Evolutionary conservation across 2,888 invertebrate genomes (phyloP), one percentile per base, ranked within the genome.

Genomic region (Oscheius sp.): DNA sequence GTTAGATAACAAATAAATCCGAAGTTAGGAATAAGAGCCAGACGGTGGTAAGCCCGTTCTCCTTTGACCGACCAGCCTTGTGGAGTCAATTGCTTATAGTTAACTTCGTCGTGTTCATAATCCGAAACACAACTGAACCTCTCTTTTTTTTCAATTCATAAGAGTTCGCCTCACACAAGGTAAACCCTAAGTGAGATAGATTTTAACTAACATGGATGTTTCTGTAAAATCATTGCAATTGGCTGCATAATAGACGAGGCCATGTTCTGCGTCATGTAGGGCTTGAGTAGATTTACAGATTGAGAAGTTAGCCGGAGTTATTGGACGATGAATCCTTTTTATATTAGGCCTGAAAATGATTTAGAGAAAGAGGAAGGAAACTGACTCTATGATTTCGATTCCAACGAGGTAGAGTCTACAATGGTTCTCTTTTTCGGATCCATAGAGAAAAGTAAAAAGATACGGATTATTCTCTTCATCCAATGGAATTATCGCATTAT

Each of bases 1-100:
- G 77, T 80, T 45, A 82, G 67, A 78, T 79, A 84, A 42, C 82
- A 81, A 2, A 71, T 74, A 50, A 84, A 84, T 1, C 84, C 84
- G 45, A 75, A 46, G 23, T 80, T 81, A 1, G 79, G 74, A 48
- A 74, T 71, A 3, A 83, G 33, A 27, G 74, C 65, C 23, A 83
- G 71, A 8, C 42, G 50, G n/a, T 72, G 52, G 31, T 71, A 71
- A 12, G 76, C 31, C 25, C 82, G 55, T 33, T 83, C 83, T 8
- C 66, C 66, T 39, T 78, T 78, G 53, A 39, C 66, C 37, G 33
- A 42, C 27, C 42, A 58, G 12, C 34, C 5, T 2, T 15, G n/a
- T 5, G 55, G 55, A 17, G 55, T 34, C 34, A 55, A 17, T n/a
- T 55, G 55, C 37, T 55, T 55, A 25, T 34, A 34, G 20, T 34